Conservation (phyloP, 2,888 invertebrate species). For the Ametastegia equiseti region DNA sequence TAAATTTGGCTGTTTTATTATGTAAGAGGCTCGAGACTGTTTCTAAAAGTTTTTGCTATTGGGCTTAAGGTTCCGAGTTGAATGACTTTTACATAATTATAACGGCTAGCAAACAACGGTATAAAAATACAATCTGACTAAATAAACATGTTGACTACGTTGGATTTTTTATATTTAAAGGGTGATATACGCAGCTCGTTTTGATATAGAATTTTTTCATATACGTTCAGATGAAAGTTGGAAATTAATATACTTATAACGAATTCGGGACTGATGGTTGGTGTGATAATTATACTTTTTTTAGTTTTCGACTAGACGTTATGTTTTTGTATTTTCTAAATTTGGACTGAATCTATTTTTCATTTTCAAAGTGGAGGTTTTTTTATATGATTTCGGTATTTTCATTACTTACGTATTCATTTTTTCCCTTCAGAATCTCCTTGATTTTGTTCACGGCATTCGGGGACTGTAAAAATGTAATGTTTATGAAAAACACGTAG, state of each 20-base stretch:
- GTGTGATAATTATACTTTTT: not conserved
- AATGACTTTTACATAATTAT: not conserved
- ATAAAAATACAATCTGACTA: not conserved
- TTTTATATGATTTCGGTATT: not conserved
- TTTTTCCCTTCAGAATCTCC: conserved; percentile 86
- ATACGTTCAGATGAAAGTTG: not conserved
- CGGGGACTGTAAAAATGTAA: conserved; percentile 81
- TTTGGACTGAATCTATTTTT: not conserved
- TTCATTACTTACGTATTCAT: conserved; percentile 81
- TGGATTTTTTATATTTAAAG: not conserved
- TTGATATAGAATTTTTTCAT: not conserved
- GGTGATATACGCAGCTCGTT: not conserved
- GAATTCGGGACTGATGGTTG: not conserved
- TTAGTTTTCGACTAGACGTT: not conserved
- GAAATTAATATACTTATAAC: not conserved
- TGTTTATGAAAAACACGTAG: not conserved
- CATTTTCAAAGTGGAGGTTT: not conserved
- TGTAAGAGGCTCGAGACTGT: not conserved
- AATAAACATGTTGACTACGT: not conserved
- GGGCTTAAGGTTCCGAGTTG: not conserved
- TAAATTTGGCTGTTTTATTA: conserved; percentile 28
- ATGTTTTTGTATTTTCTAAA: not conserved
- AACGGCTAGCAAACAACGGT: not conserved
- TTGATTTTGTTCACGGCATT: conserved; percentile 91
- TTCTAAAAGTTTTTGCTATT: not conserved